Conservation (phyloP, 2,797 vertebrate genomes). For the Pelobates cultripes region DNA sequence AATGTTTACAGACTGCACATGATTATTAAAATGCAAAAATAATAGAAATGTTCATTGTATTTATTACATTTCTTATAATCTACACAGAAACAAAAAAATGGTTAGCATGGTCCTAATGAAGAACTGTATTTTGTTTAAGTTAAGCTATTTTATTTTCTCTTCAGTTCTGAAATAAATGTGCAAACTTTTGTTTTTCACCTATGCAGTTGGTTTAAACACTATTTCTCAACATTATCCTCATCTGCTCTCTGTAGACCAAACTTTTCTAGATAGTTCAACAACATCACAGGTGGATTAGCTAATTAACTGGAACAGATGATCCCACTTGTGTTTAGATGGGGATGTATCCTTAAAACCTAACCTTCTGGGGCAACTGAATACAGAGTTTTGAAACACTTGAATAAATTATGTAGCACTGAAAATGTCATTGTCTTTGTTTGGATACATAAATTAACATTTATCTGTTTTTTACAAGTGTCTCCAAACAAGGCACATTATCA, state of each 20-base stretch:
- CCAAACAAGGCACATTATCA: no score
- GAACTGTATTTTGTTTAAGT: neutral
- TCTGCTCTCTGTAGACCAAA: neutral
- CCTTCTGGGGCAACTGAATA: neutral
- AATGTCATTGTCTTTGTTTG: slow-evolving; percentile 2
- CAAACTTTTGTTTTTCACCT: neutral
- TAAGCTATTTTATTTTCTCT: neutral
- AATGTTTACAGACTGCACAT: neutral
- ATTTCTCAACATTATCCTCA: neutral
- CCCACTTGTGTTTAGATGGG: neutral
- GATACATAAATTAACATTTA: neutral
- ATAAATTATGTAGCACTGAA: neutral
- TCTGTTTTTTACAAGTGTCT: neutral
- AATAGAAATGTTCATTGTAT: no score
- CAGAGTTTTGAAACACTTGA: neutral
- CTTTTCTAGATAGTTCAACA: neutral
- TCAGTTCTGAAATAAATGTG: neutral
- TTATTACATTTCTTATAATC: no score
- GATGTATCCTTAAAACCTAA: neutral
- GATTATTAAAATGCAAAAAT: neutral
- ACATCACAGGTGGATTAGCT: neutral
- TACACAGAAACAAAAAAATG: no score
- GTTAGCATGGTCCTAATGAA: neutral
- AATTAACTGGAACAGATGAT: neutral
- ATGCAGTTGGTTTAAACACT: neutral